Conservation (phyloP, 2,113 vertebrate species). For the Raja brachyura region DNA sequence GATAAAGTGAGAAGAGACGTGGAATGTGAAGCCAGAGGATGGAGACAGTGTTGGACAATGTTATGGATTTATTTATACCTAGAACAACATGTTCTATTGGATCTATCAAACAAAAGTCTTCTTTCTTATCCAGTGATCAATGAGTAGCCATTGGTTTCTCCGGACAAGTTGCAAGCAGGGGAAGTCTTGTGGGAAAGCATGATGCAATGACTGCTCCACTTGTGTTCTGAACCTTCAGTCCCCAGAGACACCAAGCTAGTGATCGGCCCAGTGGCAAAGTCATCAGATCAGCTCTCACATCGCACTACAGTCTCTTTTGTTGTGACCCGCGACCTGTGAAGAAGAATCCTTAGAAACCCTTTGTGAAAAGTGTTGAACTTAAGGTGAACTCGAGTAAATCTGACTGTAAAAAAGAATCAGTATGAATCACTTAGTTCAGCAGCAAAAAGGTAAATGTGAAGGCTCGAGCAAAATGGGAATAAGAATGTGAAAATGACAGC, state of each 20-base stretch:
- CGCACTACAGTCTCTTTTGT: not conserved
- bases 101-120: no score
- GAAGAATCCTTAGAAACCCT: not conserved
- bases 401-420: not conserved
- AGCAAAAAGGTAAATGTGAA: not conserved
- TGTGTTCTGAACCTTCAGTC: not conserved
- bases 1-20: no score
- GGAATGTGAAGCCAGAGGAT: no score
- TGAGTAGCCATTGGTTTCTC: not conserved
- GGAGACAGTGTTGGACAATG: no score
- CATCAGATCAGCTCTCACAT: not conserved
- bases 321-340: not conserved
- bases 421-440: no score
- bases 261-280: not conserved
- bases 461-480: not conserved
- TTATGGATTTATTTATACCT: no score
- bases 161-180: not conserved
- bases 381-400: not conserved
- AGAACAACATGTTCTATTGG: no score
- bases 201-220: not conserved
- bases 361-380: slow-evolving; percentile 21
- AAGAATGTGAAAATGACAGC: not conserved
- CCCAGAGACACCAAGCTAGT: not conserved
- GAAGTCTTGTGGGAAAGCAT: not conserved
- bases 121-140: no score